A percentile compares a stretch with the other conserved stretches of the same genome.
Conservation (phyloP, 2,113 vertebrate genomes). For the Tetraodon nigroviridis region DNA sequence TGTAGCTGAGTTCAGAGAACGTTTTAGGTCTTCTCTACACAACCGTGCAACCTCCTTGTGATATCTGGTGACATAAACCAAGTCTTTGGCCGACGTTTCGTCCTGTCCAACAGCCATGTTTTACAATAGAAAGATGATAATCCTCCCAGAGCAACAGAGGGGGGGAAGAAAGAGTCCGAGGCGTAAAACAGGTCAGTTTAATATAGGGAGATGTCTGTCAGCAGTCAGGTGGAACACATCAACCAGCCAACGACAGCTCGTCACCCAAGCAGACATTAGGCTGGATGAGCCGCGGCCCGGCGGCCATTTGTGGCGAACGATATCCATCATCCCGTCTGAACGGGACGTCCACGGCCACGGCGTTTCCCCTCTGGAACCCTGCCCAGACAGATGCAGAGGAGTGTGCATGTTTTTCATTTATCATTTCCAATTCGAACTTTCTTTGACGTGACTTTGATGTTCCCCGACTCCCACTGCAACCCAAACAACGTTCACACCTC, state of each 20-base stretch:
- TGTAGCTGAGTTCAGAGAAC: no score
- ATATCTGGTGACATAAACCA: no score
- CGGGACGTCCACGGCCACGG: conserved; percentile 19
- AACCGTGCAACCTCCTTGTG: no score
- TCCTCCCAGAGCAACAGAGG: no score
- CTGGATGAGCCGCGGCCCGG: conserved; percentile 2
- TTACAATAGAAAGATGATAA: no score
- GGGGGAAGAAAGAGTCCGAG: no score
- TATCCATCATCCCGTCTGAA: conserved; percentile 33
- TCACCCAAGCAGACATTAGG: conserved; percentile 21
- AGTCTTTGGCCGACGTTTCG: no score
- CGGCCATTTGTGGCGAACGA: conserved; percentile 28
- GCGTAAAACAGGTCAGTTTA: no score
- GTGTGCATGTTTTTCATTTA: conserved; percentile 20
- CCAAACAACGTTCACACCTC: conserved; percentile 12
- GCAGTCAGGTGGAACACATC: no score
- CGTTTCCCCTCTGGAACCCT: conserved; percentile 14
- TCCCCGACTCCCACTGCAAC: conserved; percentile 46
- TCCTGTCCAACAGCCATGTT: no score
- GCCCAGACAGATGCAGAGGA: conserved; percentile 1
- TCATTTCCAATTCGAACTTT: conserved; percentile 6
- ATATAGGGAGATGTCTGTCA: no score
- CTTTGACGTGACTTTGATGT: conserved; percentile 42
- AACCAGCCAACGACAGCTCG: conserved; percentile 20
- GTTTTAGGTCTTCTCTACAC: no score